Evolutionary conservation across 1,140 invertebrate genomes (phyloP).

Genomic region (Aricia agestis): DNA sequence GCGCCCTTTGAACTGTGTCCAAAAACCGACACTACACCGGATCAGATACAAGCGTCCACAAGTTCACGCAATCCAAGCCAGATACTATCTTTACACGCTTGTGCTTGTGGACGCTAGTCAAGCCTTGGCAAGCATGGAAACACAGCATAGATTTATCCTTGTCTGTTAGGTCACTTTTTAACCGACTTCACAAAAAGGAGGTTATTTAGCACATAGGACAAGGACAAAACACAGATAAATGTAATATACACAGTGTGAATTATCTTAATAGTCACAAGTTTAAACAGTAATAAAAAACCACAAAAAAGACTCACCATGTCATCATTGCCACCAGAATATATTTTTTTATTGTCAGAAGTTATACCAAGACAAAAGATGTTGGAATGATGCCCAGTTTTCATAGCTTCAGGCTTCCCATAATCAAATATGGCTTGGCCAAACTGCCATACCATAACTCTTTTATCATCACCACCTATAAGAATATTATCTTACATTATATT

Average conservation of each 20-base stretch:
- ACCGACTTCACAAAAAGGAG: too few species aligned
- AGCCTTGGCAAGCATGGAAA: too few species aligned
- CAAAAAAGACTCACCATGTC: slow-evolving; percentile 83
- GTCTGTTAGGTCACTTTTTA: too few species aligned
- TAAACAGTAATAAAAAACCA: background rate
- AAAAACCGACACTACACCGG: too few species aligned
- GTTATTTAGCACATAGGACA: too few species aligned
- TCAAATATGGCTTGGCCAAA: slow-evolving; percentile 85
- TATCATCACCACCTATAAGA: slow-evolving; percentile 90
- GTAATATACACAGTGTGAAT: background rate
- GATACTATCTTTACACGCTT: too few species aligned
- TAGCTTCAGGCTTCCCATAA: slow-evolving; percentile 79
- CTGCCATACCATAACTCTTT: slow-evolving; percentile 92
- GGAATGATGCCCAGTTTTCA: slow-evolving; percentile 91
- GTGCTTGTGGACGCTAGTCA: too few species aligned
- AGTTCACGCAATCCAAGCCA: too few species aligned
- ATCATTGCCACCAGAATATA: slow-evolving; percentile 96
- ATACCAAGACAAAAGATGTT: slow-evolving; percentile 96
- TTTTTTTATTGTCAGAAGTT: slow-evolving; percentile 85
- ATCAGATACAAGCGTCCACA: too few species aligned
- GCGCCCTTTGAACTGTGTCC: too few species aligned
- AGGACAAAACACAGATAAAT: background rate
- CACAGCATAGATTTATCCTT: too few species aligned
- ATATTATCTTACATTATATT: background rate
- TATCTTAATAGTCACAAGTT: background rate